Conservation (phyloP, 2,113 vertebrate genomes). For the Mugil cephalus region DNA sequence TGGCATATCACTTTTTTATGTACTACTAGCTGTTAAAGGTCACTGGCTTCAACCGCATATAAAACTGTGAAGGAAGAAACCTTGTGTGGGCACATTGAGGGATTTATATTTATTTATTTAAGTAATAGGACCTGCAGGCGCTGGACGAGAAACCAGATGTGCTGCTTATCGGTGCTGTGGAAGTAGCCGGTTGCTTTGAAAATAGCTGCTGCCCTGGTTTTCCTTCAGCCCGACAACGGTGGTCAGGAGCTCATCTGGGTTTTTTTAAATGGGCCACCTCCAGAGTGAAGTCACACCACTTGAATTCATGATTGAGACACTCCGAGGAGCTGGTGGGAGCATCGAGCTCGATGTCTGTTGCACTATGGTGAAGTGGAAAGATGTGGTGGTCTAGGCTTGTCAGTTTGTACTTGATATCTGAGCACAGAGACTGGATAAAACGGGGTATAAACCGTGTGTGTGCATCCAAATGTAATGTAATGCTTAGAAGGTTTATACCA, state of each 20-base stretch:
- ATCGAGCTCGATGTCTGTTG: background rate
- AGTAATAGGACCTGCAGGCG: conserved; percentile 7
- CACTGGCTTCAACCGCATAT: background rate
- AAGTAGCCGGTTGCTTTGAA: conserved; percentile 50
- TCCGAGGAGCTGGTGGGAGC: background rate
- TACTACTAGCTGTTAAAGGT: conserved; percentile 2
- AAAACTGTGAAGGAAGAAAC: background rate
- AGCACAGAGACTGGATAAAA: background rate
- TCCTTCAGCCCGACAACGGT: background rate
- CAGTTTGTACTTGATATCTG: background rate
- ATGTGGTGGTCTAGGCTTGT: background rate
- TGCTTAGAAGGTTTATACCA: too few relatives aligned
- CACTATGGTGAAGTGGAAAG: background rate
- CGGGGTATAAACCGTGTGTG: too few relatives aligned
- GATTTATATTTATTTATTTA: background rate
- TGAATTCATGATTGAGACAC: conserved; percentile 4
- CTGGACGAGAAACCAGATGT: conserved; percentile 34
- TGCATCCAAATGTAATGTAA: too few relatives aligned
- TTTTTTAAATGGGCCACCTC: conserved; percentile 73
- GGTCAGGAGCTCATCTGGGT: conserved; percentile 62
- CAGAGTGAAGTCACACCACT: conserved; percentile 25
- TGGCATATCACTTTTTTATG: background rate
- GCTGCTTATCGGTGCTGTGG: background rate
- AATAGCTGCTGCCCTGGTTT: conserved; percentile 78
- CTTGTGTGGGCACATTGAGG: background rate